Evolutionary conservation across 2,888 invertebrate genomes (phyloP).

Genomic region (Leptinotarsa rubiginosa): DNA sequence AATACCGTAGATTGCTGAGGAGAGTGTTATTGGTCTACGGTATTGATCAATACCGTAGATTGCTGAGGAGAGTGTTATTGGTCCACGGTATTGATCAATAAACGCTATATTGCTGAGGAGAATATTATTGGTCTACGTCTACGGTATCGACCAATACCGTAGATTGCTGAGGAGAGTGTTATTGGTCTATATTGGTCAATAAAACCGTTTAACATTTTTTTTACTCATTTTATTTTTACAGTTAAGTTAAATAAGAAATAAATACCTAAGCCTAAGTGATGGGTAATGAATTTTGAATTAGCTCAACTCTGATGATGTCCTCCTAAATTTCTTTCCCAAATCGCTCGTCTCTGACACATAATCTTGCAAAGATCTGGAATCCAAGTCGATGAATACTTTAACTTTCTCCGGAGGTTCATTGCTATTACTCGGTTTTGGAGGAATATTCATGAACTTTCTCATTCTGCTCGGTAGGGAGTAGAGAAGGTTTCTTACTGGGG

Average conservation of each 20-base stretch:
- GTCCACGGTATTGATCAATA: too few relatives aligned
- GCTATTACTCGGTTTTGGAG: conserved; percentile 49
- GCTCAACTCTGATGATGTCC: conserved; percentile 4
- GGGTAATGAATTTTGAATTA: background rate
- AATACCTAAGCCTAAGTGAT: background rate
- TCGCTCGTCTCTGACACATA: background rate
- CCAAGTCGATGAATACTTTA: background rate
- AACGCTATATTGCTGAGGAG: too few relatives aligned
- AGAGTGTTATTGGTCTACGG: too few relatives aligned
- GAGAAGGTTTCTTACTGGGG: conserved; percentile 72
- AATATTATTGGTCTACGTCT: too few relatives aligned
- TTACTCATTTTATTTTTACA: too few relatives aligned
- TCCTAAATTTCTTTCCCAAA: background rate
- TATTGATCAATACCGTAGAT: too few relatives aligned
- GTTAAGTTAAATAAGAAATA: background rate
- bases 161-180: too few relatives aligned
- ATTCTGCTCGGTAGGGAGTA: conserved; percentile 67
- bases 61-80: too few relatives aligned
- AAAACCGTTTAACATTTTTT: too few relatives aligned
- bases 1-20: too few relatives aligned
- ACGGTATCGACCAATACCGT: too few relatives aligned
- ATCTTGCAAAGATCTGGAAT: background rate
- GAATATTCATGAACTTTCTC: conserved; percentile 64
- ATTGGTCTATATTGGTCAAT: too few relatives aligned
- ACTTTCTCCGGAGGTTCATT: conserved; percentile 43